Base-by-base conservation (phyloP, 1,140 invertebrate genomes). In the Hypothenemus hampei region DNA sequence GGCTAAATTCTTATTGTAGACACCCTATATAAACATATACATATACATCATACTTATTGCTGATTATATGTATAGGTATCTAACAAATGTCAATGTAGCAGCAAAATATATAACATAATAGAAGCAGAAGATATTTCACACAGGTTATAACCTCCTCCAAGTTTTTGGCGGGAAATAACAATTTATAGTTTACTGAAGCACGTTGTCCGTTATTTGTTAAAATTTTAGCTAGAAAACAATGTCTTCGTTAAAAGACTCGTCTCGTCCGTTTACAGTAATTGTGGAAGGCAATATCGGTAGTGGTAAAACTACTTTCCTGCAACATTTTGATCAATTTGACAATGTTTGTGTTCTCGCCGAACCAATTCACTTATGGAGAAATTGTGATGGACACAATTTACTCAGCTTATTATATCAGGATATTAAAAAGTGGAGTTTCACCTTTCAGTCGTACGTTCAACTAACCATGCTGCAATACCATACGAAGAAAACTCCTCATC, bases 201-300 rank as follows among this genome's bases (percentile, higher is more conserved):
- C n/a, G n/a, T n/a, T n/a, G n/a, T n/a, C n/a, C n/a, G n/a, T n/a
- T n/a, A n/a, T n/a, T n/a, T n/a, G n/a, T n/a, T n/a, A n/a, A n/a
- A n/a, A 31, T 31, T 31, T 3, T 31, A 2, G 13, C 3, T 31
- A 13, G 18, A 39, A 39, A 39, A 39, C 0, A 6, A 58, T 58
- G 56, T 45, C 41, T 13, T n/a, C 21, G 7, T 29, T 26, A 16
- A 58, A 53, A 22, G 49, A 6, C 4, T 23, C 29, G 45, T 44
- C n/a, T 11, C 77, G 73, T 57, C 84, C 84, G 1, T 87, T 87
- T 59, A 90, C 86, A 0, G 84, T 94, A 10, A 81, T 89, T 21
- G 84, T 95, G 4, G 92, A 95, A 70, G 92, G 92, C 19, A 95
- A 95, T 69, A 94, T 95, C 65, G 91, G 91, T 22, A 87, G 89